Evolutionary conservation across 2,113 vertebrate genomes (phyloP).

Genomic region (Gorsachius goisagi): DNA sequence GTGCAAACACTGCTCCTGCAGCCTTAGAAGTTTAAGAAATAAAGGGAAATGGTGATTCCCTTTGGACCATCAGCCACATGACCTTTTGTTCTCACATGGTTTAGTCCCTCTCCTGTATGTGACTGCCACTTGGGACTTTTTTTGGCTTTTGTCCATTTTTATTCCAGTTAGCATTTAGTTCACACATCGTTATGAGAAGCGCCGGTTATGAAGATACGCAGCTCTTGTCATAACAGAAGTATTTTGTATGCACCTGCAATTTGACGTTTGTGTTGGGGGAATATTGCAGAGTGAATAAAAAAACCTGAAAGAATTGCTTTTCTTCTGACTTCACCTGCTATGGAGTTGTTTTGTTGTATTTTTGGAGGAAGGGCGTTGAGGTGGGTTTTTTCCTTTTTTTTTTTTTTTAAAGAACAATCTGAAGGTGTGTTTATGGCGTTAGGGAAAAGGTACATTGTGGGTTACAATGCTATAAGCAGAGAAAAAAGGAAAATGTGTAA

Average conservation of each 20-base stretch:
- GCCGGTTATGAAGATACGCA: slow-evolving; percentile 55
- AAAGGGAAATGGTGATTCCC: neutral
- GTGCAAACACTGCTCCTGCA: neutral
- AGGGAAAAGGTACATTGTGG: slow-evolving; percentile 51
- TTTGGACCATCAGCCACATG: neutral
- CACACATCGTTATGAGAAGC: slow-evolving; percentile 74
- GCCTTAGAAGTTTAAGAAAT: neutral
- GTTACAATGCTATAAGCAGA: slow-evolving; percentile 37
- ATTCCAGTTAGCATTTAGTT: slow-evolving; percentile 73
- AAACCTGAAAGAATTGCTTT: slow-evolving; percentile 37
- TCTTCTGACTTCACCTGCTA: slow-evolving; percentile 57
- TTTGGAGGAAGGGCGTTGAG: neutral
- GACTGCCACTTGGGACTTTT: slow-evolving; percentile 38
- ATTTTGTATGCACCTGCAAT: slow-evolving; percentile 71
- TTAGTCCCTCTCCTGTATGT: slow-evolving; percentile 55
- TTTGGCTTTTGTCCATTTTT: slow-evolving; percentile 67
- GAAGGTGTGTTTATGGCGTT: slow-evolving; percentile 65
- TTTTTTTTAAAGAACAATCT: neutral
- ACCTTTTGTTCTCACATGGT: slow-evolving; percentile 34
- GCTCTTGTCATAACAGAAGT: slow-evolving; percentile 71
- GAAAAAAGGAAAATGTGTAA: slow-evolving; percentile 40
- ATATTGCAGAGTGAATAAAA: slow-evolving; percentile 64
- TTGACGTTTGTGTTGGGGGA: slow-evolving; percentile 68
- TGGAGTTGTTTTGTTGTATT: slow-evolving; percentile 52
- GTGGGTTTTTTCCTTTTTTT: neutral